Base-by-base conservation (phyloP, 1,140 invertebrate species). In the Pogonomyrmex barbatus region DNA sequence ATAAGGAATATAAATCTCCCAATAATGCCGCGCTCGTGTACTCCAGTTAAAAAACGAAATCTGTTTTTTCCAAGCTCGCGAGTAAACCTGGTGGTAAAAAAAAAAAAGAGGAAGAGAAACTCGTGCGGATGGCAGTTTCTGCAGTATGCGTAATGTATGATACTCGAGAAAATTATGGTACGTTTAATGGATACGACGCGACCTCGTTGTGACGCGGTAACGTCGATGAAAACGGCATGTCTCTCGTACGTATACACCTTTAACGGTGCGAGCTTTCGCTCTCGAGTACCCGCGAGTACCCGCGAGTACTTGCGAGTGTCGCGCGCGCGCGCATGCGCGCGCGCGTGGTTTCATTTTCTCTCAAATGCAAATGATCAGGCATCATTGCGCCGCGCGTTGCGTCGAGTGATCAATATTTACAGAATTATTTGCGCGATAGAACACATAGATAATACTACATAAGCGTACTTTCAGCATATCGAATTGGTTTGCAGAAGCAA, bases 341-440 rank as follows among this genome's bases (percentile, higher is more conserved):
- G 12, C 24, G 56, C 58, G 56, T 12, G 73, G 39, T 84, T 77
- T 77, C 50, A 76, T 77, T 77, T 84, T 76, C 70, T 76, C 82
- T 52, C 73, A 36, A 77, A 75, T 33, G 60, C 62, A 68, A 68
- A 76, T 50, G 60, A 84, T 84, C 24, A 84, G 58, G 42, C 58
- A 42, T 76, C 70, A 84, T 77, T 65, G 58, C 33, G 14, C n/a
- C 71, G 45, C 42, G 47, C 67, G 30, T 73, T 50, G 10, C 39
- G 14, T 47, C 79, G 79, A 73, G 79, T 83, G 82, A 78, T 65
- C 73, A 65, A 85, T 85, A 85, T 78, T 85, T 63, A 77, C 73
- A 65, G 42, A 83, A 85, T 85, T 85, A 76, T 65, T 85, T 65
- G 62, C 54, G 12, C 42, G 79, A 73, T 73, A 83, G 45, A 73